A percentile compares a stretch with the other conserved stretches of the same genome.
These are phyloP conservation scores for Sprattus sprattus DNA, from an alignment of 2,113 vertebrate genomes.

Conservation along the genomic window DNA sequence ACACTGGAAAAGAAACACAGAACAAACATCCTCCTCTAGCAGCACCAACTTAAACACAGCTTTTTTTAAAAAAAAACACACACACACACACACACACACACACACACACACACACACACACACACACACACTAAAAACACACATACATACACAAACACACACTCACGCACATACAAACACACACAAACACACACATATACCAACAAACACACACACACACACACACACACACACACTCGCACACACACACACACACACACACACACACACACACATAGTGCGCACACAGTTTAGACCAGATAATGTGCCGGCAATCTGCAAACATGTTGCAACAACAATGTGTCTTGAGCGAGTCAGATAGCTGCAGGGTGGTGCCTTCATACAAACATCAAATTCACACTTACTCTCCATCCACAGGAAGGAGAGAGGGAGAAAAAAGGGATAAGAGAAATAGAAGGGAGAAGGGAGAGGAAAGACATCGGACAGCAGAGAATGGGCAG, in stretches of 20 bases:
- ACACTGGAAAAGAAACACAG: not conserved
- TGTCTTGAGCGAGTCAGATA: not conserved
- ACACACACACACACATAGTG: not conserved
- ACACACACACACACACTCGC: not conserved
- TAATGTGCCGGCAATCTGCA: not conserved
- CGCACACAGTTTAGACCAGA: not conserved
- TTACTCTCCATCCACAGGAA: no score
- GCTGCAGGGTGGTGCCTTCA: not conserved
- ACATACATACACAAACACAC: not conserved
- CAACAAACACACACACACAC: not conserved
- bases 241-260: not conserved
- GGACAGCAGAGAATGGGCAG: not conserved
- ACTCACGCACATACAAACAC: not conserved
- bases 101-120: no score
- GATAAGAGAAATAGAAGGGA: not conserved
- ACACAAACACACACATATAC: not conserved
- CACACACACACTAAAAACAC: not conserved
- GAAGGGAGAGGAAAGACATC: not conserved
- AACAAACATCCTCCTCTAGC: no score
- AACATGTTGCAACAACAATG: not conserved
- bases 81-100: no score
- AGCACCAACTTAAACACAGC: not conserved
- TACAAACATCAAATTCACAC: not conserved
- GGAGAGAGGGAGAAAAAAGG: no score
- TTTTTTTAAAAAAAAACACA: not conserved